Conservation (phyloP, 2,888 invertebrate species). For the Eudasyphora cyanicolor region DNA sequence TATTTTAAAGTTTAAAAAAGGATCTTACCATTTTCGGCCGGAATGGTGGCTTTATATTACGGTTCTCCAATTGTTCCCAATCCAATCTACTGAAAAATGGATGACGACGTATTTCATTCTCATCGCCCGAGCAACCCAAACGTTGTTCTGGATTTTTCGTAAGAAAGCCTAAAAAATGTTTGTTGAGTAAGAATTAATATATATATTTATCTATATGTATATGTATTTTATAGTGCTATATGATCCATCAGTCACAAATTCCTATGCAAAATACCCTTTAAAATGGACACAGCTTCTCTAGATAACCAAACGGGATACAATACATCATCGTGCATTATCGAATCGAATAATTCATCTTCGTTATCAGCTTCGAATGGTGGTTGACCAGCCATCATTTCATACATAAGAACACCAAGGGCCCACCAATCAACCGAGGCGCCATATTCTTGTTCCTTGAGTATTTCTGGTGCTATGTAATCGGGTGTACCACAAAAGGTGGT, state of each 20-base stretch:
- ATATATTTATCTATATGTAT: too few species aligned
- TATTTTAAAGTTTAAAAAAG: neutral
- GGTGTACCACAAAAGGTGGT: conserved; percentile 99
- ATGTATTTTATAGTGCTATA: too few species aligned
- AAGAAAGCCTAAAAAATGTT: conserved; percentile 92
- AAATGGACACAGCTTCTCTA: conserved; percentile 93
- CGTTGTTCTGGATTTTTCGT: conserved; percentile 97
- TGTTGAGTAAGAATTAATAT: too few species aligned
- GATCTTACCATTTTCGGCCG: conserved; percentile 96
- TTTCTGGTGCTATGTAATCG: conserved; percentile 99
- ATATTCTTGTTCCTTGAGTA: conserved; percentile 95
- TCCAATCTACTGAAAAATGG: conserved; percentile 96
- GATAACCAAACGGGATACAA: conserved; percentile 98
- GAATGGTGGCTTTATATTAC: conserved; percentile 97
- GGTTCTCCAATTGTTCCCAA: conserved; percentile 95
- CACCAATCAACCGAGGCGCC: conserved; percentile 96
- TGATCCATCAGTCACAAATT: too few species aligned
- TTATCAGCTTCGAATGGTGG: conserved; percentile 99
- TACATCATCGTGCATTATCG: conserved; percentile 98
- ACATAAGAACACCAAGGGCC: conserved; percentile 98
- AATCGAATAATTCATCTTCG: conserved; percentile 99
- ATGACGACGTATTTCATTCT: conserved; percentile 91
- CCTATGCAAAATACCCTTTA: conserved; percentile 87
- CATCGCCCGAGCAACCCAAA: conserved; percentile 90
- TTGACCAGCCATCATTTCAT: conserved; percentile 99